Evolutionary conservation across 23 tunicate genomes (phyloP), one percentile per base, ranked within the genome.

Genomic region (Clavelina lepadiformis): DNA sequence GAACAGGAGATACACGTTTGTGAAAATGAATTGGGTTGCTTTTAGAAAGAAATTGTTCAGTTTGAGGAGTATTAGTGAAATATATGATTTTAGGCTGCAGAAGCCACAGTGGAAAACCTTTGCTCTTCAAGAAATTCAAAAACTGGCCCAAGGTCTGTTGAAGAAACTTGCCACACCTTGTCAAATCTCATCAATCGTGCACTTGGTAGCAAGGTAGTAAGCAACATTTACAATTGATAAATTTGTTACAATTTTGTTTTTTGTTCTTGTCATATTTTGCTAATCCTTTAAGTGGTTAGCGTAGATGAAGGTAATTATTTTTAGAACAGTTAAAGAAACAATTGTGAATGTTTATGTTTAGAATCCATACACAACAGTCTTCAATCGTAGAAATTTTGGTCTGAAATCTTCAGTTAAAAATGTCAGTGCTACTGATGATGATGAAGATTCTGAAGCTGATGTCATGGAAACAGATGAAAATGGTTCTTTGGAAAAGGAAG

Each of bases 161-260:
- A 75, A 46, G 77, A 86, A 22, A 78, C 65, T 31, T 78, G 96
- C 38, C 38, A 46, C 23, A 30, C 68, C 62, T 35, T 87, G 31
- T 78, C 75, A 24, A 54, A 66, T 29, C 31, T 59, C 45, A 73
- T 87, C 38, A 87, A 87, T 67, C 36, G 74, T 25, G 76, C 77
- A 24, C 69, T 79, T 33, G 62, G 66, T 32, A 65, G 33, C 65
- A 87, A 87, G 82, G 84, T 78, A 46, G 2, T 38, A 28, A 21
- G 2, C 3, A n/a, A n/a, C n/a, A n/a, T n/a, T n/a, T n/a, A n/a
- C n/a, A n/a, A n/a, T n/a, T n/a, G n/a, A n/a, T n/a, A n/a, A n/a
- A n/a, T n/a, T n/a, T n/a, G n/a, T n/a, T n/a, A n/a, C n/a, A n/a
- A n/a, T n/a, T n/a, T n/a, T n/a, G n/a, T n/a, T n/a, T n/a, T n/a